Base-by-base conservation (phyloP, 2,797 vertebrate species). In the Cynopterus sphinx region DNA sequence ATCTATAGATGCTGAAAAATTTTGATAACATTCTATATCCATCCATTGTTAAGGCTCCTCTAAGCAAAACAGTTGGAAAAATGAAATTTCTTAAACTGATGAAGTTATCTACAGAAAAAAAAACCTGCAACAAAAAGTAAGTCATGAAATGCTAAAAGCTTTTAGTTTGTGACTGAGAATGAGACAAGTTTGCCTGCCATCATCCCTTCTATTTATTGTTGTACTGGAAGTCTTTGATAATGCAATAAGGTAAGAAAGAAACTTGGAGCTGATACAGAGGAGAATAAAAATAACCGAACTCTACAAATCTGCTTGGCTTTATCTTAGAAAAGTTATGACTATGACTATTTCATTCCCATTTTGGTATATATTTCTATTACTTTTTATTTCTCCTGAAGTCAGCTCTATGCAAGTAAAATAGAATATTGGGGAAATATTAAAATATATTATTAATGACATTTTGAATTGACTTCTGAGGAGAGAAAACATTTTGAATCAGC, bases 21-120 rank as follows among this genome's bases (percentile, higher is more conserved):
- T 28, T 24, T 81, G 26, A 77, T 75, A 55, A 77, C 49, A 41
- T 57, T 92, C 31, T 85, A 46, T 51, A 67, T 39, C 10, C 31
- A 41, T 87, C 26, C 71, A 19, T 46, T 61, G 5, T 65, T 59
- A 96, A 83, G 63, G 33, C 10, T 81, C n/a, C 46, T 33, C 61
- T 53, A 65, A 88, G 33, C 13, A 93, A 63, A 77, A 5, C 65
- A 70, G 49, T 87, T 90, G 90, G 46, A 92, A 89, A 61, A 78
- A n/a, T 26, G 22, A 92, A 73, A 53, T 91, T 92, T 85, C 57
- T 87, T 57, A 94, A 94, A 82, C 12, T 49, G 26, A 86, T 81
- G 49, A 39, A 91, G 22, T 81, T 90, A 86, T 94, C 22, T 85
- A 88, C 24, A 68, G 51, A 67, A 86, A 88, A 33, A 33, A 83